Base-by-base conservation (phyloP, 2,797 vertebrate species). In the Ptychobarbus kaznakovi region DNA sequence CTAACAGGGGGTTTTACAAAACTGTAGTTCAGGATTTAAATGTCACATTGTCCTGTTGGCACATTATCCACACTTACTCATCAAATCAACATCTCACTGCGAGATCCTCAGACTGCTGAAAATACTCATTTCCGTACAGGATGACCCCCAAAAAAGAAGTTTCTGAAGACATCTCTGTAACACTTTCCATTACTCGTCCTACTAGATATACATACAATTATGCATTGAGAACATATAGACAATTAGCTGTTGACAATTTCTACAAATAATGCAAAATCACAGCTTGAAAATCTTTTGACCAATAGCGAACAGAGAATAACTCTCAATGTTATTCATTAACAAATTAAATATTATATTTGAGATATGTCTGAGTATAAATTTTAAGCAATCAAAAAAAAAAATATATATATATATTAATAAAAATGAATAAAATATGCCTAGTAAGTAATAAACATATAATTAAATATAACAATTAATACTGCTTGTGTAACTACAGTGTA, bases 1-100 rank as follows among this genome's bases (percentile, higher is more conserved):
- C 28, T 65, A 42, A 56, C 40, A 35, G 46, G 66, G 11, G 20
- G 9, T 51, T 42, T 66, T 81, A 32, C 32, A 66, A 65, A 72
- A 15, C 10, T 13, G 35, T 72, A 18, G 15, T 65, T 32, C n/a
- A 68, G 58, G 77, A 66, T 66, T 68, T 56, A 86, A 76, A 76
- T 75, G 46, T 76, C 75, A 84, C 32, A n/a, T n/a, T n/a, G n/a
- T n/a, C n/a, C n/a, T n/a, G n/a, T n/a, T n/a, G n/a, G n/a, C n/a
- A n/a, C n/a, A 78, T 63, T 61, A 79, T 72, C 28, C 32, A 61
- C 40, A 46, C 38, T 63, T 32, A 82, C 35, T 83, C 32, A 76
- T 53, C 46, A 51, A 76, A 77, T 58, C 35, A 69, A 51, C 49
- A 77, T 42, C 49, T 69, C 38, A 32, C n/a, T 4, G 74, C 35